Evolutionary conservation across 2,797 vertebrate species (phyloP).

Genomic region (Odontamblyopus lacepedii): DNA sequence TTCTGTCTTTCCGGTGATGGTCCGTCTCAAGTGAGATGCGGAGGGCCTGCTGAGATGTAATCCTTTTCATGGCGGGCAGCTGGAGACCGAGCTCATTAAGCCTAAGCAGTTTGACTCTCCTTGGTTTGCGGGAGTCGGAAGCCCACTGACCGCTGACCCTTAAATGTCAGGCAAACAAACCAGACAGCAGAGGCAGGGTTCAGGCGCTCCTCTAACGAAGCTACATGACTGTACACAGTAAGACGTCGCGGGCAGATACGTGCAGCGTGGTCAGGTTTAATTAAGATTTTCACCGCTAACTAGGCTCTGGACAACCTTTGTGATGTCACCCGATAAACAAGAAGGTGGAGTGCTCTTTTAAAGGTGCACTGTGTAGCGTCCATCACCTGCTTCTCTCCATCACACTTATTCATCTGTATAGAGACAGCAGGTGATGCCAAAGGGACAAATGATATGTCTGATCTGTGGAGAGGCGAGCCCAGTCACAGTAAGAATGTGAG

Average conservation of each 20-base stretch:
- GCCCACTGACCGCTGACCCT: slow-evolving; percentile 61
- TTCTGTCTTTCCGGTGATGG: slow-evolving; percentile 42
- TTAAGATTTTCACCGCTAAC: slow-evolving; percentile 24
- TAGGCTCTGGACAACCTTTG: background rate
- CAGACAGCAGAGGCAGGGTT: too few relatives aligned
- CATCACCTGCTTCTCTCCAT: too few relatives aligned
- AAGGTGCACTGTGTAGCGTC: too few relatives aligned
- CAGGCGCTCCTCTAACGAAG: slow-evolving; percentile 59
- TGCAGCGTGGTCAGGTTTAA: slow-evolving; percentile 37
- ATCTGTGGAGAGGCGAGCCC: too few relatives aligned
- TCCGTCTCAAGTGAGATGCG: slow-evolving; percentile 49
- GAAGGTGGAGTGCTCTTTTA: too few relatives aligned
- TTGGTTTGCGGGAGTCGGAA: slow-evolving; percentile 51
- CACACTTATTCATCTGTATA: too few relatives aligned
- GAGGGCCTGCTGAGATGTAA: slow-evolving; percentile 64
- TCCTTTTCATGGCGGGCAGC: slow-evolving; percentile 73
- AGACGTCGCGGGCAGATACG: slow-evolving; percentile 41
- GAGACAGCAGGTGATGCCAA: too few relatives aligned
- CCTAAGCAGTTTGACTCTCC: slow-evolving; percentile 68
- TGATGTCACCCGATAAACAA: background rate
- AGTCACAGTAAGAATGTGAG: too few relatives aligned
- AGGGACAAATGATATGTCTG: too few relatives aligned
- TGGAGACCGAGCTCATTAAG: slow-evolving; percentile 76
- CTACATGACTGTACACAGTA: slow-evolving; percentile 35
- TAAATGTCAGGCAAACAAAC: slow-evolving; percentile 77